Evolutionary conservation across 2,888 invertebrate genomes (phyloP).

Genomic region (Catotricha subobsoleta): DNA sequence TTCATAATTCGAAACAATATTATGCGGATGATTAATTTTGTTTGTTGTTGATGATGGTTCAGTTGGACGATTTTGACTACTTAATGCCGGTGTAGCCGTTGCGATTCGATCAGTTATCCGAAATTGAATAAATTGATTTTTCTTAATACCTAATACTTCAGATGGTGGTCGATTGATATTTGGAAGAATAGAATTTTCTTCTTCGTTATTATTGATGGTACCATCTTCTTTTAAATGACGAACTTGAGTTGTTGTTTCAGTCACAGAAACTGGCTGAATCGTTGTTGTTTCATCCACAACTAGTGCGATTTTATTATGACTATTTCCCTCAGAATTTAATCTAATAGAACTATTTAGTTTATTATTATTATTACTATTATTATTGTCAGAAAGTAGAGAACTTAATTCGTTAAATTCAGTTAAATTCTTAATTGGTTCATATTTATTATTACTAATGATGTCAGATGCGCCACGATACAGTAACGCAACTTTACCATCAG

Average conservation of each 20-base stretch:
- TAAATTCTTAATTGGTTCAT: slow-evolving; percentile 29
- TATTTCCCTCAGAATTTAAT: not conserved
- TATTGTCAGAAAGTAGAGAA: not conserved
- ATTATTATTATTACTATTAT: not conserved
- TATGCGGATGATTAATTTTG: not conserved
- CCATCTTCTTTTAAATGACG: not conserved
- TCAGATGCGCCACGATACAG: slow-evolving; percentile 31
- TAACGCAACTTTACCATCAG: slow-evolving; percentile 33
- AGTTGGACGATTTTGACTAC: not conserved
- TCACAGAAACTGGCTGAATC: not conserved
- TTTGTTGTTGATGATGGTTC: not conserved
- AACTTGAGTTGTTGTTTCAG: not conserved
- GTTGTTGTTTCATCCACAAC: slow-evolving; percentile 5
- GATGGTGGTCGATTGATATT: slow-evolving; percentile 29
- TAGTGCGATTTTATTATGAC: not conserved
- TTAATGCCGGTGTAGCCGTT: slow-evolving; percentile 14
- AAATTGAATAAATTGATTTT: slow-evolving; percentile 29
- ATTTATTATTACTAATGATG: slow-evolving; percentile 16
- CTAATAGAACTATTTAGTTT: not conserved
- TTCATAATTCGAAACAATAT: slow-evolving; percentile 20
- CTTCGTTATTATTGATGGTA: slow-evolving; percentile 9
- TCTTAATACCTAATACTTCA: slow-evolving; percentile 29
- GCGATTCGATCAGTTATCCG: slow-evolving; percentile 23
- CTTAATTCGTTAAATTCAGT: slow-evolving; percentile 13
- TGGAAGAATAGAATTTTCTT: slow-evolving; percentile 25